Evolutionary conservation across 2,797 vertebrate genomes (phyloP), one percentile per base, ranked within the genome.

Genomic region (Tenualosa ilisha): DNA sequence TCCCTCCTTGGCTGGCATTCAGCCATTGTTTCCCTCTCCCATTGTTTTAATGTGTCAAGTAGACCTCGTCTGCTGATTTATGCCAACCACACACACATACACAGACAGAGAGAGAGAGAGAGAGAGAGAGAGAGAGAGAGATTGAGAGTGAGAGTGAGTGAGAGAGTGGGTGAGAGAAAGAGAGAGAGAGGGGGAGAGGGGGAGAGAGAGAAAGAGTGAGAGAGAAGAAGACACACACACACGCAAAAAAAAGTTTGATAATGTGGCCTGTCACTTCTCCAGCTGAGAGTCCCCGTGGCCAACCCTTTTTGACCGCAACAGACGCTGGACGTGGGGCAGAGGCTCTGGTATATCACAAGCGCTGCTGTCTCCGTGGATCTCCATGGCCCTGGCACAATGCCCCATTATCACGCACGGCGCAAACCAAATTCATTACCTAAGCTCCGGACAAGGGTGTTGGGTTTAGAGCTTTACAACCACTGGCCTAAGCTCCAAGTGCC

Each of bases 391-490:
- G 51, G 82, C 31, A 26, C 24, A 81, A 43, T 40, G 46, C 49
- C 68, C 68, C n/a, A 59, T 79, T 79, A 79, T 79, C 72, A 53
- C 6, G 6, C 85, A 9, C 8, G 11, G 7, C 11, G 51, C 46
- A 31, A 17, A 43, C 81, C n/a, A 20, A 82, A 82, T 63, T 82
- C 83, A 85, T 86, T 68, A 88, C 88, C 17, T 24, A 81, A 75
- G 82, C 83, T 81, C 51, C 51, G 31, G 49, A 31, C 68, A 83
- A 75, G 85, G 15, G 84, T 86, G 81, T 86, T 43, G 81, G 56
- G 56, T 46, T 86, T 46, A 65, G n/a, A 54, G 15, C 86, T 81
- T 89, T 84, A 89, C 81, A 86, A 81, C 37, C 79, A 37, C n/a
- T 26, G 72, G 49, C 68, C 87, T 82, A 84, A 85, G 84, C 51